Evolutionary conservation across 1,140 invertebrate genomes (phyloP).

Genomic region (Lethrus apterus): DNA sequence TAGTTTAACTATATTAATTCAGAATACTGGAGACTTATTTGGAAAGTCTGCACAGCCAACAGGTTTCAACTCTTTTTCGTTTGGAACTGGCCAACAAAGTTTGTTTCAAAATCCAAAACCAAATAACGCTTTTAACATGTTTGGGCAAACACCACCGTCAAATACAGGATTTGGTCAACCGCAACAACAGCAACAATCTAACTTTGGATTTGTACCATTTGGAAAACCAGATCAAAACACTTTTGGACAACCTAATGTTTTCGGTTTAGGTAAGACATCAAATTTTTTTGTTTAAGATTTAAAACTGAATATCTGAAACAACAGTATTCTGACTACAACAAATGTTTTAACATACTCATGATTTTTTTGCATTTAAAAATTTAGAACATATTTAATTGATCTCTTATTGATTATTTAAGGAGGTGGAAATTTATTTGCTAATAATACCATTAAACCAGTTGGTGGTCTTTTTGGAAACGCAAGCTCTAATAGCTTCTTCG

Average conservation of each 20-base stretch:
- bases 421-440: no score
- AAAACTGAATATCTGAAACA: no score
- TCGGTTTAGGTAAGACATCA: no score
- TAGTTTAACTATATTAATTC: no score
- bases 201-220: conserved; percentile 10
- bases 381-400: no score
- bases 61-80: conserved; percentile 19
- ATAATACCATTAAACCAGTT: no score
- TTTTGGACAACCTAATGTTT: conserved; percentile 9
- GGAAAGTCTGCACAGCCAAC: conserved; percentile 16
- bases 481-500: not conserved
- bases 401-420: no score
- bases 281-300: no score
- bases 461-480: conserved; percentile 14
- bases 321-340: no score
- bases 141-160: conserved; percentile 18
- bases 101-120: conserved; percentile 20
- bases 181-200: conserved; percentile 7
- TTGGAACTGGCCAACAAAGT: conserved; percentile 13
- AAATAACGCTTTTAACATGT: conserved; percentile 16
- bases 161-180: conserved; percentile 17
- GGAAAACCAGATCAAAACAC: conserved; percentile 11
- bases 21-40: conserved; percentile 16
- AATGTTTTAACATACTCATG: no score
- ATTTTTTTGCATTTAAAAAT: no score